Evolutionary conservation across 2,113 vertebrate genomes (phyloP), one percentile per base, ranked within the genome.

Genomic region (Hippopotamus amphibius): DNA sequence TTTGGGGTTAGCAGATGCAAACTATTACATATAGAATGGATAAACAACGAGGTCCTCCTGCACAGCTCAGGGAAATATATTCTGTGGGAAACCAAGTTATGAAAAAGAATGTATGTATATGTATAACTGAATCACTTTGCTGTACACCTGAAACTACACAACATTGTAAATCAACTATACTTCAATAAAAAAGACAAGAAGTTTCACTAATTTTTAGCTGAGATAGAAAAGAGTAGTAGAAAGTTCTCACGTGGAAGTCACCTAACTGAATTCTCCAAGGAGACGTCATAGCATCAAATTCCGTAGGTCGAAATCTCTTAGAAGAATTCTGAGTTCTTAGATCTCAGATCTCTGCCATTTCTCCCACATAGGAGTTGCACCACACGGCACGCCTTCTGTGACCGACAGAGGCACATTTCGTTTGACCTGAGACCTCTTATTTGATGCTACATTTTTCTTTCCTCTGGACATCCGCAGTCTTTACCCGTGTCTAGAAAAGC

Each of bases 31-130:
- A 11, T 33, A 33, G 17, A 2, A 19, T 50, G 30, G 72, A 50
- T 50, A 50, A 50, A 50, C 30, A 9, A 11, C 46, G 19, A 19
- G 46, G 28, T 76, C 46, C 72, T 50, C 30, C 28, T 33, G 26
- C 33, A 28, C 11, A 76, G 24, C 72, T 19, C 0, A 0, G 46
- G 46, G 28, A 77, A 3, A 15, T 11, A 21, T 77, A 21, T 50
- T 77, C 50, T 50, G 28, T 33, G 46, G 50, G 33, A 33, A 50
- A 33, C 74, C 74, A 77, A 37, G 37, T 37, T 50, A 50, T 50
- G 74, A 19, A 77, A 16, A 77, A 77, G 28, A 21, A 19, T 77
- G 8, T 76, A 50, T 76, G 10, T 76, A 10, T 19, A 33, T 6
- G 43, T 30, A 26, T 50, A 76, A 33, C 15, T 4, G 26, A 48